phyloP scores from a whole-genome alignment of 2,797 vertebrate genomes.

The Meda fulgida region DNA sequence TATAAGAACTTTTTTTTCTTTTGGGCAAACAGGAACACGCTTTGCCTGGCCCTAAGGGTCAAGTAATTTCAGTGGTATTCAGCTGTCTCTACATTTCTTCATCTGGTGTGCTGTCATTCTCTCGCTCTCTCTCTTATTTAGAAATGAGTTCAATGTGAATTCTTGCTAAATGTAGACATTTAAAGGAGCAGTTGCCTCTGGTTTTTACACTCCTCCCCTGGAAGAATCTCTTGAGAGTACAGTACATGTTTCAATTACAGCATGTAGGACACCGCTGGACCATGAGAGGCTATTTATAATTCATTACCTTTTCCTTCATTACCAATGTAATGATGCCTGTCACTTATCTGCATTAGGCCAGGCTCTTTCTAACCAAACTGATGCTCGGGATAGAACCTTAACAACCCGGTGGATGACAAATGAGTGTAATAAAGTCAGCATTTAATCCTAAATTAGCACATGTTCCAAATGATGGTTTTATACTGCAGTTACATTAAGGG shows the following conservation, averaged over 20 bases:
- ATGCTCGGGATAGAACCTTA: conserved; percentile 29
- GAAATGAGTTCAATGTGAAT: neutral
- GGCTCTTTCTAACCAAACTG: conserved; percentile 20
- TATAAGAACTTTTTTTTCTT: neutral
- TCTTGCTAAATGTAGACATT: conserved; percentile 7
- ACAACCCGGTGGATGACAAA: conserved; percentile 48
- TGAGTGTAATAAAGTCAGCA: conserved; percentile 31
- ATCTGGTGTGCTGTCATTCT: neutral
- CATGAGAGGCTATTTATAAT: conserved; percentile 53
- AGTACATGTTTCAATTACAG: conserved; percentile 42
- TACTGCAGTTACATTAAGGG: conserved; percentile 1
- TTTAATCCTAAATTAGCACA: conserved; percentile 44
- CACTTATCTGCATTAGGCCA: conserved; percentile 33
- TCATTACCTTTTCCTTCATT: conserved; percentile 50
- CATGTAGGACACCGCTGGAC: conserved; percentile 47
- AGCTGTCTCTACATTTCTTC: neutral
- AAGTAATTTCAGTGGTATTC: neutral
- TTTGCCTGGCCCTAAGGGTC: neutral
- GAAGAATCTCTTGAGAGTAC: conserved; percentile 28
- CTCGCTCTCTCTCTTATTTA: neutral
- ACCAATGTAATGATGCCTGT: conserved; percentile 44
- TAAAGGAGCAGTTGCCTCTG: neutral
- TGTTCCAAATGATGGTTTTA: conserved; percentile 34
- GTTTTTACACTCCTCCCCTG: conserved; percentile 4
- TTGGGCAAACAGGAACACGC: neutral